Evolutionary conservation across 2,888 invertebrate genomes (phyloP), one percentile per base, ranked within the genome.

Genomic region (Esperia sulphurella): DNA sequence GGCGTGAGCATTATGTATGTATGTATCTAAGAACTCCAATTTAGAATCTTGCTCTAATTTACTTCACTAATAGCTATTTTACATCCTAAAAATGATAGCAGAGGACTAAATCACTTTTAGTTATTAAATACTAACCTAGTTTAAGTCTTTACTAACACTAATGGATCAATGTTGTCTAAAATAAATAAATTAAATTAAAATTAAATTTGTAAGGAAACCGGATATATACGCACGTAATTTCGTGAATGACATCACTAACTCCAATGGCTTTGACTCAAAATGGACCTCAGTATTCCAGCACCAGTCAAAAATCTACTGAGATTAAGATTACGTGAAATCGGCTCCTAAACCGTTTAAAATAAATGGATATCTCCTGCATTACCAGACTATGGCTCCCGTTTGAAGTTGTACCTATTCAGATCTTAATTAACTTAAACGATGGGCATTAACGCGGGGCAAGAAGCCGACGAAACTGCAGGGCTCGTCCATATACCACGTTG

Each of bases 351-450:
- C 14, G 13, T 39, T 13, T 8, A 39, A 39, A 39, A 39, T 39
- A 39, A 33, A 10, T 13, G 37, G 37, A 7, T 37, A 37, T 12
- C 10, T 31, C 8, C 8, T 10, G 7, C 10, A 31, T 31, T 3
- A 9, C 10, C 14, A 13, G 9, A 39, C n/a, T n/a, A 21, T 12
- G 13, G 46, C 40, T 46, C 31, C 41, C 46, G 41, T 31, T 45
- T 39, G 30, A 10, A 21, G n/a, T n/a, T 41, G 13, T 8, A 21
- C 47, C 57, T 57, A 63, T 62, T 70, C 78, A 77, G 73, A 79
- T 79, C 79, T 84, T 84, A 84, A 85, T 85, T 84, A 84, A 83
- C 73, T 57, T 65, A 65, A 76, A 74, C 71, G 62, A 63, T 58
- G 53, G 53, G 65, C 75, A 73, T 79, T 70, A 73, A 69, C 43